Conservation (phyloP, 30 jellyfish, hydroid and myxozoan species). For the Aurelia sp. region DNA sequence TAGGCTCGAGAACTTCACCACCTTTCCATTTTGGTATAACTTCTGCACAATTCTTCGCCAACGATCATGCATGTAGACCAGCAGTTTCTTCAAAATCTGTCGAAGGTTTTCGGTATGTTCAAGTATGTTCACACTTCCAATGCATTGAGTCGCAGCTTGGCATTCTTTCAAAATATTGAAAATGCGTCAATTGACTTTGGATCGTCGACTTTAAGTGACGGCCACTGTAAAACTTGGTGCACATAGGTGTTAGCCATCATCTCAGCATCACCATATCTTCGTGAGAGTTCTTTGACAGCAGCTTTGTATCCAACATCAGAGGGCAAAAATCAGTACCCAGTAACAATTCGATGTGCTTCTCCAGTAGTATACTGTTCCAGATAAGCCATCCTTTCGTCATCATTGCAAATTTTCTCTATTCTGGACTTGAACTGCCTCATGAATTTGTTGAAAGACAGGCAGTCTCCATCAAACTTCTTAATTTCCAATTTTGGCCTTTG, state of each 20-base stretch:
- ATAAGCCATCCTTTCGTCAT: slow-evolving; percentile 55
- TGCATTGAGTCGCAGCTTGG: slow-evolving; percentile 45
- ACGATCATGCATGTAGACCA: slow-evolving; percentile 13
- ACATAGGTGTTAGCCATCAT: slow-evolving; percentile 33
- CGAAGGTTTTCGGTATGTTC: slow-evolving; percentile 30
- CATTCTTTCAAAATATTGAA: slow-evolving; percentile 50
- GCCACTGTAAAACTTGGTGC: slow-evolving; percentile 48
- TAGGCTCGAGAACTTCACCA: slow-evolving; percentile 41
- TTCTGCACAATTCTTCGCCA: slow-evolving; percentile 48
- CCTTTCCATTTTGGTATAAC: slow-evolving; percentile 25
- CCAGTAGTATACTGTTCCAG: slow-evolving; percentile 53
- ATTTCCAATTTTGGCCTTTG: slow-evolving; percentile 58
- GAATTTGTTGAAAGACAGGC: slow-evolving; percentile 42
- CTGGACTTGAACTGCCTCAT: slow-evolving; percentile 49
- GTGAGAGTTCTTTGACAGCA: slow-evolving; percentile 25
- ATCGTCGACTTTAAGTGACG: slow-evolving; percentile 29
- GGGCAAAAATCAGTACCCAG: slow-evolving; percentile 32
- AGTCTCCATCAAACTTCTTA: slow-evolving; percentile 50
- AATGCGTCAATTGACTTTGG: slow-evolving; percentile 46
- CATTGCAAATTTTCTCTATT: slow-evolving; percentile 48
- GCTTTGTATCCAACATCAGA: slow-evolving; percentile 39
- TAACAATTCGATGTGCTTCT: slow-evolving; percentile 61
- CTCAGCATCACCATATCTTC: slow-evolving; percentile 40
- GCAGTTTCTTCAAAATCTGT: slow-evolving; percentile 43
- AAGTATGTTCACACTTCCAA: slow-evolving; percentile 1